Percentiles rank a stretch among this genome's conserved stretches.
Conservation (phyloP, 2,888 invertebrate species). For the Melieria crassipennis region DNA sequence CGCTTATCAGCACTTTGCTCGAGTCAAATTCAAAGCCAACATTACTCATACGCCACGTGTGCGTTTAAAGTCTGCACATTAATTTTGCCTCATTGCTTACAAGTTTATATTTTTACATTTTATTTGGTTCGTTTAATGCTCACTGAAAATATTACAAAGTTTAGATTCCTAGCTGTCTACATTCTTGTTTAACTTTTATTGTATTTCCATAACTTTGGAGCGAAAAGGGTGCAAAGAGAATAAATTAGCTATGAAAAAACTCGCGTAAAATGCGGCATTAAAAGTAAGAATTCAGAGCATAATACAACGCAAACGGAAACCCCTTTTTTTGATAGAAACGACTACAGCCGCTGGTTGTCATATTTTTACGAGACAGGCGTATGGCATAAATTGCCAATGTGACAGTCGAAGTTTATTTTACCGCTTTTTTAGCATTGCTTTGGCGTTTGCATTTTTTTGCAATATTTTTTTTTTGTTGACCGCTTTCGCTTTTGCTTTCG, state of each 20-base stretch:
- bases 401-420: conserved; percentile 2
- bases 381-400: conserved; percentile 3
- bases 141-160: no score
- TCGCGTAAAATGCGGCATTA: background rate
- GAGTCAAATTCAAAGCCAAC: no score
- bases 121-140: no score
- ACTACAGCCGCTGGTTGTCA: background rate
- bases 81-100: no score
- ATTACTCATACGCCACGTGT: no score
- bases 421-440: background rate
- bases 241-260: background rate
- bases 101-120: no score
- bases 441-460: background rate
- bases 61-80: no score
- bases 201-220: background rate
- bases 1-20: no score
- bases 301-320: background rate
- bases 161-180: no score
- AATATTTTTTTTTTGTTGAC: background rate
- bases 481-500: background rate
- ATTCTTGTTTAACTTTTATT: background rate
- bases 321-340: background rate
- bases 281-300: background rate
- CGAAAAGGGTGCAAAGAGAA: no score
- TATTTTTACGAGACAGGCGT: background rate